These are phyloP conservation scores for Tyrophagus putrescentiae DNA, from an alignment of 1,140 invertebrate genomes.

Conservation along the genomic window DNA sequence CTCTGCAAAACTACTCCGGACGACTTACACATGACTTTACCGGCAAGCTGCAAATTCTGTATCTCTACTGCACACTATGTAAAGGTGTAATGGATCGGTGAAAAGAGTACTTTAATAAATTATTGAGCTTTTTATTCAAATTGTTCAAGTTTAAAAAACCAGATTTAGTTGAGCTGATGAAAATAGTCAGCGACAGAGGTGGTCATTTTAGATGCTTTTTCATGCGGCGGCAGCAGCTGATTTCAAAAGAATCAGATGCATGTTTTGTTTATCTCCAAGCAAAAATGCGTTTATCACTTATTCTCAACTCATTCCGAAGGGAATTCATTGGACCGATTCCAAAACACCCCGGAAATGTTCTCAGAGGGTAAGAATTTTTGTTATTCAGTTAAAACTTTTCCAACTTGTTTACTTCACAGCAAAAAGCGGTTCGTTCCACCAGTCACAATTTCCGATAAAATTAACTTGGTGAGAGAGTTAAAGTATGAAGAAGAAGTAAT, in stretches of 20 bases:
- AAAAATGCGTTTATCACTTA: conserved; percentile 11
- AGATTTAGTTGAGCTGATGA: background rate
- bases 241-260: background rate
- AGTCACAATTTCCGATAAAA: conserved; percentile 12
- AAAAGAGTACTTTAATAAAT: background rate
- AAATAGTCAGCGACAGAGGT: background rate
- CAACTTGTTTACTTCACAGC: conserved; percentile 18
- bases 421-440: conserved; percentile 22
- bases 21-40: too few species aligned
- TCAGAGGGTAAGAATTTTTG: conserved; percentile 11
- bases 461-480: background rate
- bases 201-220: background rate
- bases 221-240: too few species aligned
- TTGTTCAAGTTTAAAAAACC: background rate
- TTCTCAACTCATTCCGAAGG: conserved; percentile 9
- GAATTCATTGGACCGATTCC: conserved; percentile 18
- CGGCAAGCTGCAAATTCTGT: too few species aligned
- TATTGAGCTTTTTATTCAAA: background rate
- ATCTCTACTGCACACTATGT: too few species aligned
- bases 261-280: background rate
- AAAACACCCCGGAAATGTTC: conserved; percentile 17
- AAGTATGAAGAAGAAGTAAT: conserved; percentile 23
- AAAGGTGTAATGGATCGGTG: background rate
- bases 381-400: background rate
- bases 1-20: too few species aligned